Percentiles rank a stretch among this genome's conserved stretches.
phyloP scores from a whole-genome alignment of 2,113 vertebrate genomes.

The Sorex araneus region DNA sequence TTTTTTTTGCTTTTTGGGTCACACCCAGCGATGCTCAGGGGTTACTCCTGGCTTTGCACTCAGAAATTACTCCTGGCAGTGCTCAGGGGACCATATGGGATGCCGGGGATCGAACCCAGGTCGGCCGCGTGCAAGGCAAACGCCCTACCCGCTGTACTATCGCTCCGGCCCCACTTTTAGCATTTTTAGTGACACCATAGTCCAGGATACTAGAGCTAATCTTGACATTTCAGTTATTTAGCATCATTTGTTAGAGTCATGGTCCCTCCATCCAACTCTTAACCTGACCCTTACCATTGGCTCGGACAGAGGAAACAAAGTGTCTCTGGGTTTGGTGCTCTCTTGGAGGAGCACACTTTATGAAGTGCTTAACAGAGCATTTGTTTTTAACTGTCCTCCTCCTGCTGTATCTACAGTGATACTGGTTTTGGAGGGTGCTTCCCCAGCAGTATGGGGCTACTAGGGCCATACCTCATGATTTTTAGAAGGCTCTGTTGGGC shows the following conservation, averaged over 20 bases:
- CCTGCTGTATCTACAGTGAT: slow-evolving; percentile 30
- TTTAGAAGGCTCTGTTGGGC: too few relatives aligned
- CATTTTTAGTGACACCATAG: slow-evolving; percentile 16
- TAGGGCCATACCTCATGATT: too few relatives aligned
- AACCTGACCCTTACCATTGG: not conserved
- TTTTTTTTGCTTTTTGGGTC: too few relatives aligned
- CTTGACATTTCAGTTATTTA: slow-evolving; percentile 31
- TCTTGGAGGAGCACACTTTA: slow-evolving; percentile 25
- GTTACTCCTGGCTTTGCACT: too few relatives aligned
- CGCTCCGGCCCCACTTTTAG: not conserved
- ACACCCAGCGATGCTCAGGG: too few relatives aligned
- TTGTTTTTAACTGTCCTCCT: slow-evolving; percentile 37
- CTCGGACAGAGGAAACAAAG: slow-evolving; percentile 17
- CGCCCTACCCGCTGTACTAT: too few relatives aligned
- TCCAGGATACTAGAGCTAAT: not conserved
- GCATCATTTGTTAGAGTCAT: not conserved
- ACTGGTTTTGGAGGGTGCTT: not conserved
- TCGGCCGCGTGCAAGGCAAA: too few relatives aligned
- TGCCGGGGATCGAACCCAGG: too few relatives aligned
- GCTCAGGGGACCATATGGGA: too few relatives aligned
- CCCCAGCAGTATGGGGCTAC: not conserved
- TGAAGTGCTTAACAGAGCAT: not conserved
- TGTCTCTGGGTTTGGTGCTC: not conserved
- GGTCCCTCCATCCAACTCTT: not conserved
- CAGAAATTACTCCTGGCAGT: too few relatives aligned